Evolutionary conservation across 53 echinoderm and acorn worm species (phyloP).

Genomic region (Echinarachnius parma): DNA sequence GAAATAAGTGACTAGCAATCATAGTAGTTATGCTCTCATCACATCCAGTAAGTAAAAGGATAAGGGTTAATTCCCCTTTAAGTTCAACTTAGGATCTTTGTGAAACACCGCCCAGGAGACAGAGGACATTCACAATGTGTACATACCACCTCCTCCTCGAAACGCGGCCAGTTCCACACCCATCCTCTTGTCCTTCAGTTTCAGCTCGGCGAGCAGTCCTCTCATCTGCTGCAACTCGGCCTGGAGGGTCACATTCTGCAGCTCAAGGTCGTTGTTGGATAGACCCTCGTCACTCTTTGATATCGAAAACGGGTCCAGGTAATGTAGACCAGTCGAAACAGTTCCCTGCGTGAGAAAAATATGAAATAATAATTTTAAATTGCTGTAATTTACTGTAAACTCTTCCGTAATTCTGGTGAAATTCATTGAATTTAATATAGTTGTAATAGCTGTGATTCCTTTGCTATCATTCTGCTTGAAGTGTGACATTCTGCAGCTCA

Average conservation of each 20-base stretch:
- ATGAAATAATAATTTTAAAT: no score
- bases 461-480: conserved; percentile 80
- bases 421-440: no score
- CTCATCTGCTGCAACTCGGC: conserved; percentile 82
- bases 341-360: conserved; percentile 18
- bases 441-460: no score
- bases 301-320: conserved; percentile 38
- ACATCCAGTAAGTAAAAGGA: no score
- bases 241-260: conserved; percentile 48
- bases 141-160: conserved; percentile 41
- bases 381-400: no score
- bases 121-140: no score
- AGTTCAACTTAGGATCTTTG: no score
- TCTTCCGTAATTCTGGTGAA: no score
- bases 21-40: no score
- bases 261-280: conserved; percentile 42
- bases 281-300: conserved; percentile 32
- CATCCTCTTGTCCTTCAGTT: conserved; percentile 67
- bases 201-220: conserved; percentile 80
- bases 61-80: no score
- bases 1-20: no score
- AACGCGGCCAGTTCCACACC: conserved; percentile 55
- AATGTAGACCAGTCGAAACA: conserved; percentile 38
- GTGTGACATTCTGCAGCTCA: conserved; percentile 32
- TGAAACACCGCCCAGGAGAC: no score